A percentile compares a stretch with the other conserved stretches of the same genome.
Conservation (phyloP, 2,797 vertebrate species). For the Toxotes lorentzi region DNA sequence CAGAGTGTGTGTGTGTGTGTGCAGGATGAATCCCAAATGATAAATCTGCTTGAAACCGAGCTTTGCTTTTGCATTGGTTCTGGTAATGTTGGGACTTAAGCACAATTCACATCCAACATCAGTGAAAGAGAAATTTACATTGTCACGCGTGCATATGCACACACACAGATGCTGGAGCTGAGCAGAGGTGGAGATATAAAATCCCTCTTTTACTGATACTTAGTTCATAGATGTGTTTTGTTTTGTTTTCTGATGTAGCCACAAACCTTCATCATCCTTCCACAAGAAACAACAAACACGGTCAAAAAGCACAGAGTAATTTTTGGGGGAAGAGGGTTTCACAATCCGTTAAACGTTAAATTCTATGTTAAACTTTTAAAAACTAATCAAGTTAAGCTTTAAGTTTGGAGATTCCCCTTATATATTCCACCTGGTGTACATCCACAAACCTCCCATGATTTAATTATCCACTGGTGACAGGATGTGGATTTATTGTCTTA, state of each 20-base stretch:
- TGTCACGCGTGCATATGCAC: neutral
- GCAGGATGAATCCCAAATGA: neutral
- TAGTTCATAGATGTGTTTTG: neutral
- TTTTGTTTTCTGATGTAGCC: constrained; percentile 1
- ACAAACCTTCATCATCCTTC: neutral
- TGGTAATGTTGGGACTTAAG: constrained; percentile 4
- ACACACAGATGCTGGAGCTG: constrained; percentile 4
- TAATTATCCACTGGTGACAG: constrained; percentile 1
- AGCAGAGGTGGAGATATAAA: constrained; percentile 9
- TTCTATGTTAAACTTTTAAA: neutral
- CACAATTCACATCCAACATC: neutral
- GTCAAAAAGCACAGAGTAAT: neutral
- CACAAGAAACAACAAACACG: neutral
- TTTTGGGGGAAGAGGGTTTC: neutral
- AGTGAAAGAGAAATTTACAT: constrained; percentile 13
- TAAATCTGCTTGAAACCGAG: constrained; percentile 3
- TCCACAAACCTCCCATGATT: neutral
- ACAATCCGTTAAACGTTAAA: no score
- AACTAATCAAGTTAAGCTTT: neutral
- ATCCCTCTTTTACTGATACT: constrained; percentile 11
- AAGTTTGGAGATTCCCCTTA: neutral
- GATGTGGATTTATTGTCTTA: neutral
- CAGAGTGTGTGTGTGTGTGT: neutral
- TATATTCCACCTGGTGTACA: neutral
- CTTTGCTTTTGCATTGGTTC: neutral